A percentile compares a stretch with the other conserved stretches of the same genome.
Evolutionary conservation across 2,113 vertebrate species (phyloP).

Genomic region (Carassius gibelio): DNA sequence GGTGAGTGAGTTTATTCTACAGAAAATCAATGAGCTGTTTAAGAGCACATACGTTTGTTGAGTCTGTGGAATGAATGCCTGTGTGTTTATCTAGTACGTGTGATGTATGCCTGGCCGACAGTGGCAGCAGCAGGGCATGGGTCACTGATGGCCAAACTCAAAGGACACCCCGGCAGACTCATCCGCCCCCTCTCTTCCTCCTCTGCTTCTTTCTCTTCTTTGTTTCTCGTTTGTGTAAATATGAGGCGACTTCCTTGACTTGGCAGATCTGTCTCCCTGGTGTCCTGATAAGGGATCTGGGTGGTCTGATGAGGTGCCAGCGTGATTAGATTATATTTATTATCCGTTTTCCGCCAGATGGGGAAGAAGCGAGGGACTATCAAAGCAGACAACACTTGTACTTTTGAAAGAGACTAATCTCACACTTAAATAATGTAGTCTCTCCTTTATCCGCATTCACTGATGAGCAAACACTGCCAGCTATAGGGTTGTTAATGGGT

Average conservation of each 20-base stretch:
- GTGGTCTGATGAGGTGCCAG: constrained; percentile 66
- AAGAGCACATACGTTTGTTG: constrained; percentile 34
- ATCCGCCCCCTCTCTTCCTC: constrained; percentile 49
- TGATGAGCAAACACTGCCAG: not conserved
- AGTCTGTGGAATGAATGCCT: not conserved
- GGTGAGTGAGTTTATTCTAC: constrained; percentile 29
- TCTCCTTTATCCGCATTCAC: not conserved
- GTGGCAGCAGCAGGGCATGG: constrained; percentile 60
- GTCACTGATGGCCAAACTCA: constrained; percentile 57
- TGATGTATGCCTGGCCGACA: constrained; percentile 67
- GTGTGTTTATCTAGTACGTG: constrained; percentile 53
- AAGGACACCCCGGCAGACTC: constrained; percentile 44
- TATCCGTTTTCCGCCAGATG: constrained; percentile 57
- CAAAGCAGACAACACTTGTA: constrained; percentile 65
- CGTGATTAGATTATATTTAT: constrained; percentile 65
- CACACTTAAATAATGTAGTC: constrained; percentile 56
- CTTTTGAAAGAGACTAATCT: constrained; percentile 59
- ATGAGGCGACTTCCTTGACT: constrained; percentile 28
- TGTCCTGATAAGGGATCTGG: constrained; percentile 62
- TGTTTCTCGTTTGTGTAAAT: constrained; percentile 47
- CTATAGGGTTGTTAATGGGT: not conserved
- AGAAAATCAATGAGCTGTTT: constrained; percentile 61
- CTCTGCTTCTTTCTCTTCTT: constrained; percentile 43
- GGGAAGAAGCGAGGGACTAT: constrained; percentile 51
- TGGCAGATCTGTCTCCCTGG: constrained; percentile 37